A percentile compares a stretch with the other conserved stretches of the same genome.
Conservation (phyloP, 2,797 vertebrate genomes). For the Dryobates pubescens region DNA sequence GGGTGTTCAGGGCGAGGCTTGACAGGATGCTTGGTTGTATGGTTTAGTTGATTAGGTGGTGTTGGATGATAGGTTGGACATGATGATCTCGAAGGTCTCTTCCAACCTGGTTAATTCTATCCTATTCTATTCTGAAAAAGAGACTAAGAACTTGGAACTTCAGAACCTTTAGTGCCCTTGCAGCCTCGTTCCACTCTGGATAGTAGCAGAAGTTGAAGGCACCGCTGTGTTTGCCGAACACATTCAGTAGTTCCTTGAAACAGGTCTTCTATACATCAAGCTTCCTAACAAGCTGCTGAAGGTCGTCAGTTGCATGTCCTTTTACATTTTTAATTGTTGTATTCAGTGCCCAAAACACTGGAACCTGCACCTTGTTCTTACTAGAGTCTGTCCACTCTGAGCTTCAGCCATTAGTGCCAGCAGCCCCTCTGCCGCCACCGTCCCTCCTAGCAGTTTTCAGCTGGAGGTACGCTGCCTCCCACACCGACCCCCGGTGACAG, state of each 20-base stretch:
- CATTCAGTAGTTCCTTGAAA: not conserved
- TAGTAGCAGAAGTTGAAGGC: not conserved
- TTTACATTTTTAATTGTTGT: not conserved
- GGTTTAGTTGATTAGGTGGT: no score
- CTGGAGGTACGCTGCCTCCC: not conserved
- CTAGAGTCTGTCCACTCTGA: not conserved
- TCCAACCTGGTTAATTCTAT: no score
- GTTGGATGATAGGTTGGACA: no score
- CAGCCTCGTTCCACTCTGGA: not conserved
- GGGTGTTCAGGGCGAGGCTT: no score
- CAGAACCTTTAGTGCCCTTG: not conserved
- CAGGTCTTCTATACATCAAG: not conserved
- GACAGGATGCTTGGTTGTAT: no score
- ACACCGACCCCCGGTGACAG: not conserved
- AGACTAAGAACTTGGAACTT: not conserved
- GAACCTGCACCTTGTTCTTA: not conserved
- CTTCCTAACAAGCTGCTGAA: not conserved
- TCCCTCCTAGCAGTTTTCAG: not conserved
- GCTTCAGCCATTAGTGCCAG: not conserved
- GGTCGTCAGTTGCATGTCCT: not conserved
- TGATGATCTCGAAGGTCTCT: no score
- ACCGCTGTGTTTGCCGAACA: not conserved
- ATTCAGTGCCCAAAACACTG: not conserved
- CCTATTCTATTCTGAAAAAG: no score
- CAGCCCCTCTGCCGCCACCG: not conserved